A percentile compares a stretch with the other conserved stretches of the same genome.
Conservation (phyloP, 2,797 vertebrate genomes). For the Notoglanidium macrostoma region DNA sequence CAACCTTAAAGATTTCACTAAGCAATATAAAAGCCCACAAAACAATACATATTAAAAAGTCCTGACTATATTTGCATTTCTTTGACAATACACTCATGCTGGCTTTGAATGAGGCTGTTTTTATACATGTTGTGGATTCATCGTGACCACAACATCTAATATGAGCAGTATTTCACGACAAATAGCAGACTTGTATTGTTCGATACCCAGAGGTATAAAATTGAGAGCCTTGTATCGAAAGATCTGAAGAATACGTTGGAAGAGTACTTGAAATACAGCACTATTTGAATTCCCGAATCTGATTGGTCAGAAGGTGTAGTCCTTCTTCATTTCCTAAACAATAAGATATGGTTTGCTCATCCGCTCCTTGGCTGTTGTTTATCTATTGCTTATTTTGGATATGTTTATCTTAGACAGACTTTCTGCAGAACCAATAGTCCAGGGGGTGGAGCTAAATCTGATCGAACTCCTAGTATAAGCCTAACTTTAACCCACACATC, state of each 20-base stretch:
- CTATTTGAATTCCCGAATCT: not conserved
- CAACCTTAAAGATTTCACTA: not conserved
- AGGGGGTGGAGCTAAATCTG: not conserved
- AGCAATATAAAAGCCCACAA: not conserved
- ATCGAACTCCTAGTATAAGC: not conserved
- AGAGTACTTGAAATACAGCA: not conserved
- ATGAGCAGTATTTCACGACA: not conserved
- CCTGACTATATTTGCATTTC: not conserved
- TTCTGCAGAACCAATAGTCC: not conserved
- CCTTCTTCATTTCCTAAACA: not conserved
- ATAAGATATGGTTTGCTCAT: not conserved
- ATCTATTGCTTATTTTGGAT: not conserved
- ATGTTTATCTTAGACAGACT: not conserved
- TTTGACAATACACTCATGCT: not conserved
- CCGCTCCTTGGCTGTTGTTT: not conserved
- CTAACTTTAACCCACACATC: not conserved
- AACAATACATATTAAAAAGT: not conserved
- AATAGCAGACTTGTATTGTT: not conserved
- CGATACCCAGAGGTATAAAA: not conserved
- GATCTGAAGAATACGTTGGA: not conserved
- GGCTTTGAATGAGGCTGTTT: not conserved
- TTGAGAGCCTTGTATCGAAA: not conserved
- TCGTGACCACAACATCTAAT: not conserved
- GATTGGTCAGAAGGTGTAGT: not conserved
- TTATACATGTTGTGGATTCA: not conserved